phyloP scores from a whole-genome alignment of 2,797 vertebrate genomes.

The Pseudocheirus occidentalis region DNA sequence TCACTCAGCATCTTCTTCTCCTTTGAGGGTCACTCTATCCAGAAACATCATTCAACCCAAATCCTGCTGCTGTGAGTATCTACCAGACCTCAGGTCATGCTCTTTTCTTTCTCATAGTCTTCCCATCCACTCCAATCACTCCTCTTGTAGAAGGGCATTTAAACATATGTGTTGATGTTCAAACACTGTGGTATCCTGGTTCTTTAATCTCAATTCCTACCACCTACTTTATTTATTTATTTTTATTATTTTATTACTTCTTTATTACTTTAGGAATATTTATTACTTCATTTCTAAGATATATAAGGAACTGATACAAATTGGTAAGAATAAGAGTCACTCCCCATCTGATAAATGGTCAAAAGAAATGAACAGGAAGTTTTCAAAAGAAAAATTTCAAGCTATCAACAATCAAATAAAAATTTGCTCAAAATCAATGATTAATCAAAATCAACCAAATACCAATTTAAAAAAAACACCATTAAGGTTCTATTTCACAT shows the following conservation, averaged over 20 bases:
- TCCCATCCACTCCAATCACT: neutral
- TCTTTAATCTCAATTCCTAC: neutral
- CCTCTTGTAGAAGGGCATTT: neutral
- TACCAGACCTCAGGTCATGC: neutral
- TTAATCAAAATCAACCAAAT: no score
- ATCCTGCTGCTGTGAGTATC: neutral
- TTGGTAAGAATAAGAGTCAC: neutral
- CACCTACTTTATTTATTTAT: neutral
- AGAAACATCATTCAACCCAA: neutral
- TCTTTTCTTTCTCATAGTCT: neutral
- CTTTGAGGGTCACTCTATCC: neutral
- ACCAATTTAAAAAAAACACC: neutral
- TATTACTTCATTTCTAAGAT: neutral
- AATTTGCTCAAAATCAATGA: neutral
- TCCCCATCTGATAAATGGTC: neutral
- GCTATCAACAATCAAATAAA: neutral
- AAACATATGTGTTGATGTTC: neutral
- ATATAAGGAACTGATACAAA: neutral
- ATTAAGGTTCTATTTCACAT: neutral
- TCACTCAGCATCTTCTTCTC: neutral
- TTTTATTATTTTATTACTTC: no score
- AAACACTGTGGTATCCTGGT: neutral
- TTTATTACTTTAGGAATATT: no score
- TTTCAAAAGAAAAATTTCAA: neutral
- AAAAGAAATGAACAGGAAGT: neutral